These are phyloP conservation scores for Notospermus geniculatus DNA, from an alignment of 1,140 invertebrate species.

Conservation along the genomic window DNA sequence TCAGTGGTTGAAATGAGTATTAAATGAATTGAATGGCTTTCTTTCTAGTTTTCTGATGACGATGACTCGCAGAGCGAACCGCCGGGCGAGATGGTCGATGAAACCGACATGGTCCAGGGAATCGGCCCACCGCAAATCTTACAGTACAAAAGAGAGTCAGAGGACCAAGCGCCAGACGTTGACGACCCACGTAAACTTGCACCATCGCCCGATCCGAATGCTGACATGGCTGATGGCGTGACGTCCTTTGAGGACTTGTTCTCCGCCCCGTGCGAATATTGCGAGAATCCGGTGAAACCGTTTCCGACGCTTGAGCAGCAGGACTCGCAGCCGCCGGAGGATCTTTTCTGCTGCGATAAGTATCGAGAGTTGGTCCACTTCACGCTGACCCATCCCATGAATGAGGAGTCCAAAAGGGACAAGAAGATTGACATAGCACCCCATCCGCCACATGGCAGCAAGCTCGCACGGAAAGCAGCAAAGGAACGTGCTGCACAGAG, in stretches of 20 bases:
- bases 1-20: background rate
- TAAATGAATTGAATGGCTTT: background rate
- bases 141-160: constrained; percentile 44
- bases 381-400: constrained; percentile 30
- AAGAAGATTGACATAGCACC: constrained; percentile 45
- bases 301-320: constrained; percentile 49
- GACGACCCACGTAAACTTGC: constrained; percentile 17
- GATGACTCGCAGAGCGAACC: background rate
- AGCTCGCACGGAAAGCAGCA: constrained; percentile 42
- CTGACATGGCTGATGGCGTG: constrained; percentile 19
- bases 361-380: constrained; percentile 52
- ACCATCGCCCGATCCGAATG: constrained; percentile 4
- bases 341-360: constrained; percentile 52
- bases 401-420: constrained; percentile 31
- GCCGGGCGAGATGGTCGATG: constrained; percentile 19
- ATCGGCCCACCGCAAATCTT: constrained; percentile 47
- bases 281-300: constrained; percentile 40
- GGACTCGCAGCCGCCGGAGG: constrained; percentile 35
- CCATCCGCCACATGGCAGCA: constrained; percentile 45
- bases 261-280: constrained; percentile 50
- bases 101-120: constrained; percentile 39
- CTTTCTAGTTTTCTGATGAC: constrained; percentile 3
- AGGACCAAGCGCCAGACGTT: constrained; percentile 30
- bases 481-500: constrained; percentile 47
- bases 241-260: constrained; percentile 35